Conservation (phyloP, 1,140 invertebrate species). For the Drosophila mauritiana region DNA sequence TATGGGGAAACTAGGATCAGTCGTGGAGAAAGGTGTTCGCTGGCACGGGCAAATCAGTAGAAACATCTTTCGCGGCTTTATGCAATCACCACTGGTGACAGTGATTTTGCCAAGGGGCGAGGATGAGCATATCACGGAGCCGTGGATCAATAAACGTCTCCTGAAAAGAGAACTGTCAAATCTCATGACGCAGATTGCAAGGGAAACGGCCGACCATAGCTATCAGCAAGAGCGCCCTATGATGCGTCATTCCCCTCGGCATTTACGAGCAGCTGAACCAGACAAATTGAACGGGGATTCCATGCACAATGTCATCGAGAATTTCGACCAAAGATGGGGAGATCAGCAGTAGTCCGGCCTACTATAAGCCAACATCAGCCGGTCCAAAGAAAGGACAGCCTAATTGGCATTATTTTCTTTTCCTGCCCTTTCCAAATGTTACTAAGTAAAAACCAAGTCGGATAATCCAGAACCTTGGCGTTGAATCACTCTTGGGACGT, state of each 20-base stretch:
- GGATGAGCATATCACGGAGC: background rate
- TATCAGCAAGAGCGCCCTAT: too few relatives aligned
- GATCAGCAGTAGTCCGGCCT: background rate
- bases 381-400: background rate
- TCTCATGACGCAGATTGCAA: background rate
- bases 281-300: background rate
- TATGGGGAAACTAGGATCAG: background rate
- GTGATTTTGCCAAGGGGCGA: background rate
- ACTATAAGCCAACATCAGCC: too few relatives aligned
- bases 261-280: background rate
- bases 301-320: background rate
- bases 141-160: background rate
- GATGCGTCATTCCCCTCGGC: background rate
- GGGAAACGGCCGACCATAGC: background rate
- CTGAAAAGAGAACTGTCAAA: conserved; percentile 4
- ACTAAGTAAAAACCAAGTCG: conserved; percentile 27
- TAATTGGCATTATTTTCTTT: background rate
- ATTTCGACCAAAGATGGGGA: background rate
- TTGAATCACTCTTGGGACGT: conserved; percentile 30
- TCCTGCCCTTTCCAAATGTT: background rate
- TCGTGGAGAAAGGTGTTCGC: background rate
- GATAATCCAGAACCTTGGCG: conserved; percentile 1
- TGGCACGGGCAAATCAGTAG: background rate
- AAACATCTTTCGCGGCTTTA: background rate
- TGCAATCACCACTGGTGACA: background rate